These are phyloP conservation scores for Operophtera brumata DNA, from an alignment of 2,888 invertebrate genomes.

Conservation along the genomic window DNA sequence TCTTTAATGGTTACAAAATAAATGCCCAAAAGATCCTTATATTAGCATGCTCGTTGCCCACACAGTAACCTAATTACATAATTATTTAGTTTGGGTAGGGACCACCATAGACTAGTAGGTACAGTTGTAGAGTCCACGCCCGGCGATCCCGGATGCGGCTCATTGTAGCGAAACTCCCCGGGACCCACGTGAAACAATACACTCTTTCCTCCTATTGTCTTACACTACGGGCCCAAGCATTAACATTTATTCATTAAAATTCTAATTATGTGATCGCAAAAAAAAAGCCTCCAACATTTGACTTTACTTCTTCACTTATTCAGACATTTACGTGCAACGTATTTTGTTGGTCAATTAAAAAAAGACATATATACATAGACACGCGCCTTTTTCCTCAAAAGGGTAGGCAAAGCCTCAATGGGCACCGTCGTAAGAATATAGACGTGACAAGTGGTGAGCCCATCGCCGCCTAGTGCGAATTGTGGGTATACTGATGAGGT, in stretches of 20 bases:
- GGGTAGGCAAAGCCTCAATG: too few relatives aligned
- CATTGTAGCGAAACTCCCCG: slow-evolving; percentile 80
- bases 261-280: slow-evolving; percentile 13
- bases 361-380: too few relatives aligned
- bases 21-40: neutral
- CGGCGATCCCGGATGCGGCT: slow-evolving; percentile 71
- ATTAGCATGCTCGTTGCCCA: slow-evolving; percentile 18
- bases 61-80: slow-evolving; percentile 39
- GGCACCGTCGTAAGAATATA: too few relatives aligned
- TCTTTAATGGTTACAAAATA: too few relatives aligned
- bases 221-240: slow-evolving; percentile 44
- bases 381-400: too few relatives aligned
- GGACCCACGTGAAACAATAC: slow-evolving; percentile 71
- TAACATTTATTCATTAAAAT: slow-evolving; percentile 34
- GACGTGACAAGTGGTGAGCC: too few relatives aligned
- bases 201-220: slow-evolving; percentile 77
- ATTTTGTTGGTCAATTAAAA: neutral
- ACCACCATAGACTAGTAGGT: slow-evolving; percentile 30
- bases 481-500: too few relatives aligned
- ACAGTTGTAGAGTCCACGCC: slow-evolving; percentile 43
- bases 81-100: slow-evolving; percentile 44
- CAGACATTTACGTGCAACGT: neutral
- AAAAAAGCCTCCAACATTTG: neutral
- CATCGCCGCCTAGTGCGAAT: too few relatives aligned
- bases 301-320: neutral